Percentiles rank a stretch among this genome's conserved stretches.
phyloP scores from a whole-genome alignment of 2,113 vertebrate species.

The Tyrannus savana region DNA sequence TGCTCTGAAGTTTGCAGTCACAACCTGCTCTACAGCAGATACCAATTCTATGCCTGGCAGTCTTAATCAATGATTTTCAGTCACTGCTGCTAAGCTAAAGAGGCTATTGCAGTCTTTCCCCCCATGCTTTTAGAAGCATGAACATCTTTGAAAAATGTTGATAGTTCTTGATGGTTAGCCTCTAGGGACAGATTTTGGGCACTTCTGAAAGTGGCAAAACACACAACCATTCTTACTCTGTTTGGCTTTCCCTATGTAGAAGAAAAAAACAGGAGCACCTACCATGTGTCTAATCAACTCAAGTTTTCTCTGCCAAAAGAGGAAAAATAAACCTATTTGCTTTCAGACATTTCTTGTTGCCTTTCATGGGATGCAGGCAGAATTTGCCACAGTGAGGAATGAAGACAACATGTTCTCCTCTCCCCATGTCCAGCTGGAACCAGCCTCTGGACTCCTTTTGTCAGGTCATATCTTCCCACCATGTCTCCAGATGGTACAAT shows the following conservation, averaged over 20 bases:
- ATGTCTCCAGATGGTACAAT: conserved; percentile 61
- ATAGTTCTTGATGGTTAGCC: not conserved
- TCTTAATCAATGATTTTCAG: not conserved
- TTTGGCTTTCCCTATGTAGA: not conserved
- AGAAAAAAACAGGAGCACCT: not conserved
- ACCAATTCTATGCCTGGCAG: not conserved
- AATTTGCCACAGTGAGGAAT: conserved; percentile 33
- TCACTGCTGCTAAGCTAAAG: not conserved
- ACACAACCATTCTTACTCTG: not conserved
- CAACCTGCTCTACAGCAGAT: not conserved
- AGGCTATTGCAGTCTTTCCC: not conserved
- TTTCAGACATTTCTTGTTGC: not conserved
- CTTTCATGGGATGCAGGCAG: not conserved
- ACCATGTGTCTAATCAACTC: not conserved
- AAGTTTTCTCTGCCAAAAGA: not conserved
- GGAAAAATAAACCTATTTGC: not conserved
- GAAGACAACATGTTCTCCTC: conserved; percentile 22
- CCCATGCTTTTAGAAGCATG: not conserved
- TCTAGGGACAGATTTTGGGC: not conserved
- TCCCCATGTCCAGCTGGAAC: conserved; percentile 60
- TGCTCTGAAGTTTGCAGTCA: not conserved
- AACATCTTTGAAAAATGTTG: not conserved
- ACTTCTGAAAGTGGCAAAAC: not conserved
- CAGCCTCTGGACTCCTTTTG: conserved; percentile 64
- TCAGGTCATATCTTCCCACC: conserved; percentile 67